These are phyloP conservation scores for Cephus sareptanus DNA, from an alignment of 2,888 invertebrate genomes.

Conservation along the genomic window DNA sequence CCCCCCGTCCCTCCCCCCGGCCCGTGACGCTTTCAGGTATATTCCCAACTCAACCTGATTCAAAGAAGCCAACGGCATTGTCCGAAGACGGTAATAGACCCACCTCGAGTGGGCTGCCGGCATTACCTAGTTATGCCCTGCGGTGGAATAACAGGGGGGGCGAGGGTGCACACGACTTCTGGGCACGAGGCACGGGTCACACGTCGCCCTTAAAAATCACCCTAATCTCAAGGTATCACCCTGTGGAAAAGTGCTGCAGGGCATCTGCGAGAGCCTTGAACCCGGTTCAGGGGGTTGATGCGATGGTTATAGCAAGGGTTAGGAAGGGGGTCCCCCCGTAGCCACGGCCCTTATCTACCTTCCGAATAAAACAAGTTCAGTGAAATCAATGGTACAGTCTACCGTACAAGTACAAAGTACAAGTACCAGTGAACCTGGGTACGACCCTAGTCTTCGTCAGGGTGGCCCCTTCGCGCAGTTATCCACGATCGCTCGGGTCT, in stretches of 20 bases:
- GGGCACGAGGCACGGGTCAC: not conserved
- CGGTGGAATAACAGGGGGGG: not conserved
- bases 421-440: not conserved
- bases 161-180: not conserved
- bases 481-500: not conserved
- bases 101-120: slow-evolving; percentile 21
- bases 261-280: not conserved
- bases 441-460: not conserved
- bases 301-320: not conserved
- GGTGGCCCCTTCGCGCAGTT: not conserved
- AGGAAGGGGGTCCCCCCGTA: not conserved
- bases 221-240: not conserved
- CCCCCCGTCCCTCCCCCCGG: slow-evolving; percentile 15
- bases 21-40: slow-evolving; percentile 39
- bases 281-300: not conserved
- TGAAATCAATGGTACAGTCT: not conserved
- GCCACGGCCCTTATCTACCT: not conserved
- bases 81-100: slow-evolving; percentile 38
- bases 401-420: not conserved
- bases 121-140: slow-evolving; percentile 21
- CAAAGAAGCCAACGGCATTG: slow-evolving; percentile 37
- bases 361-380: not conserved
- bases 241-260: not conserved
- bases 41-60: slow-evolving; percentile 36
- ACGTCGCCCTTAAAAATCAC: not conserved